Evolutionary conservation across 2,888 invertebrate genomes (phyloP).

Genomic region (Latheticus oryzae): DNA sequence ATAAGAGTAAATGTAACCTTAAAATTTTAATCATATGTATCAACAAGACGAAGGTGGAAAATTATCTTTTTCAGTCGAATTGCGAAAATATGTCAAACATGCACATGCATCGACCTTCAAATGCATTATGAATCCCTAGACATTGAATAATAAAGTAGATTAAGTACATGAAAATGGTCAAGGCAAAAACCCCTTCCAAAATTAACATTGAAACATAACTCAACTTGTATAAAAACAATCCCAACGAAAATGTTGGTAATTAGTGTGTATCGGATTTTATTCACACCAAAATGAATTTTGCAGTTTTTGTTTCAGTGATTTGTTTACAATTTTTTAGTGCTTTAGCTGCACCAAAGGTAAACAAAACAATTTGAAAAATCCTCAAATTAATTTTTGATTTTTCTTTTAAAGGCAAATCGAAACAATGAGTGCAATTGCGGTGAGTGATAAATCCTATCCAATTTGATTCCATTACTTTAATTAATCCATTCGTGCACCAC

Average conservation of each 20-base stretch:
- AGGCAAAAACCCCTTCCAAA: conserved; percentile 56
- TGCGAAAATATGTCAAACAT: conserved; percentile 57
- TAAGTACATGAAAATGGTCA: conserved; percentile 54
- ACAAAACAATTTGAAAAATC: too few species aligned
- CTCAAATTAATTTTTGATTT: too few species aligned
- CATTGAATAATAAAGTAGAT: conserved; percentile 54
- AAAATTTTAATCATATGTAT: conserved; percentile 21
- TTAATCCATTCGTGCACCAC: too few species aligned
- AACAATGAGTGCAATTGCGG: conserved; percentile 49
- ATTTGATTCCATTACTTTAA: background rate
- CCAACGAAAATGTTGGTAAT: conserved; percentile 46
- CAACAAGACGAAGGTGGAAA: conserved; percentile 34
- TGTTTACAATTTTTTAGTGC: too few species aligned
- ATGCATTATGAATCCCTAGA: conserved; percentile 53
- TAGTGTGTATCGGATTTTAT: conserved; percentile 48
- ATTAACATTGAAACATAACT: conserved; percentile 54
- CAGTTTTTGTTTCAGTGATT: conserved; percentile 11
- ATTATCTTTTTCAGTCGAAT: conserved; percentile 38
- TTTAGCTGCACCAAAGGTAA: background rate
- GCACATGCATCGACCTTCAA: conserved; percentile 58
- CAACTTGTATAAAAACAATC: conserved; percentile 55
- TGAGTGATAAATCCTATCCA: conserved; percentile 41
- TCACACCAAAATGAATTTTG: conserved; percentile 12
- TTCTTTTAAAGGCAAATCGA: background rate
- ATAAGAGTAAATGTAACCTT: conserved; percentile 18